phyloP scores from a whole-genome alignment of 2,797 vertebrate species.

The Helarctos malayanus region DNA sequence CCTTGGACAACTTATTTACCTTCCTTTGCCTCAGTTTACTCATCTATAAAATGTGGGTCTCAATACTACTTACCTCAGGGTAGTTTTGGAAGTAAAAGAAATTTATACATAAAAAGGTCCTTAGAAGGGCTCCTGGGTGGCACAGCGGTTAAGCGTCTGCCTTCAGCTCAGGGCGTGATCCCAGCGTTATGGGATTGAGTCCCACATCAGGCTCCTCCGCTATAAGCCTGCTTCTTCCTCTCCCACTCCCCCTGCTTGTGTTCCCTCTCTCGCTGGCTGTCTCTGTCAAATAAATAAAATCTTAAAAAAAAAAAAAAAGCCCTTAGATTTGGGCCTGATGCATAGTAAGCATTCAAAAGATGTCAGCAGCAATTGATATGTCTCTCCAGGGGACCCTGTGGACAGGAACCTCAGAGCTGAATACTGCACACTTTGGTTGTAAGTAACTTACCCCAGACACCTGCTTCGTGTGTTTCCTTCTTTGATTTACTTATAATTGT shows the following conservation, averaged over 20 bases:
- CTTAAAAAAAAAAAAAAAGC: not conserved
- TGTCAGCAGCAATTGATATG: not conserved
- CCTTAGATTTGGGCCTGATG: not conserved
- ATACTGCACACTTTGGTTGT: no score
- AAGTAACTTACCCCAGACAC: not conserved
- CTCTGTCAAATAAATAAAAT: no score
- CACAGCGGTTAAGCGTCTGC: no score
- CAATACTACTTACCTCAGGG: not conserved
- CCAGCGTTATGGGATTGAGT: accelerated
- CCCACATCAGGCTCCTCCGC: no score
- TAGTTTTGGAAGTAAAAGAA: not conserved
- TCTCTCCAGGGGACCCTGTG: not conserved
- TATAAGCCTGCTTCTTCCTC: no score
- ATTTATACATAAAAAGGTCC: not conserved
- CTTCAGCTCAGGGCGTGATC: no score
- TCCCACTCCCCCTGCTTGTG: no score
- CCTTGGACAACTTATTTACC: not conserved
- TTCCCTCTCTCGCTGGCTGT: no score
- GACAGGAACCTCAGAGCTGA: not conserved
- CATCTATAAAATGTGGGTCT: not conserved
- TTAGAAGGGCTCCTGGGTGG: not conserved
- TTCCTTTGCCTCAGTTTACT: not conserved
- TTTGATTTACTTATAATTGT: not conserved
- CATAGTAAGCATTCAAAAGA: not conserved
- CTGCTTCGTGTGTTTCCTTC: not conserved